phyloP scores from a whole-genome alignment of 1,140 invertebrate genomes.

The Neodiprion virginianus region DNA sequence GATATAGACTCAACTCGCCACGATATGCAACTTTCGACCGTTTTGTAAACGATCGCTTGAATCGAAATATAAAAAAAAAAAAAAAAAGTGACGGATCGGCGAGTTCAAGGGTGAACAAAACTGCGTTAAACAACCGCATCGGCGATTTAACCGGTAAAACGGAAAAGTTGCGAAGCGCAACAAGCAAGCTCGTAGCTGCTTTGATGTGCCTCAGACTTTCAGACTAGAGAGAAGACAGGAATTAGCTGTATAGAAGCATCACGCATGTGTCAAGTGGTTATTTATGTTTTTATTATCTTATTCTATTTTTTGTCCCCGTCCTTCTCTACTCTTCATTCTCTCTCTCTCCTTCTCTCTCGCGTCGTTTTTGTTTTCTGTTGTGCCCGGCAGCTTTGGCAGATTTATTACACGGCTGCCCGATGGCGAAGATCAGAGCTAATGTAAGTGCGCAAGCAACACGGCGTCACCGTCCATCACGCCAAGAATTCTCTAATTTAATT shows the following conservation, averaged over 20 bases:
- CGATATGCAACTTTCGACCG: no score
- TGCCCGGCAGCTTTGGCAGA: not conserved
- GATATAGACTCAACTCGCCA: no score
- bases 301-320: not conserved
- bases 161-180: no score
- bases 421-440: not conserved
- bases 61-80: no score
- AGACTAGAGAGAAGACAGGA: no score
- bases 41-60: no score
- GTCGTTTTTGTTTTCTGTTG: not conserved
- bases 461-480: not conserved
- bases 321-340: not conserved
- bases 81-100: no score
- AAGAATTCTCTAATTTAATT: not conserved
- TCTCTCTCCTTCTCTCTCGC: not conserved
- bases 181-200: no score
- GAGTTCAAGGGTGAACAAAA: no score
- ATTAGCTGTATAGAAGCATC: not conserved
- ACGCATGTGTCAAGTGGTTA: not conserved
- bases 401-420: not conserved
- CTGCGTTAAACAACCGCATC: no score
- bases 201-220: no score
- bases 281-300: not conserved
- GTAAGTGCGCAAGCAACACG: constrained; percentile 5
- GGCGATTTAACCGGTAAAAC: no score